phyloP scores from a whole-genome alignment of 2,888 invertebrate genomes.

The Athrips mouffetella region DNA sequence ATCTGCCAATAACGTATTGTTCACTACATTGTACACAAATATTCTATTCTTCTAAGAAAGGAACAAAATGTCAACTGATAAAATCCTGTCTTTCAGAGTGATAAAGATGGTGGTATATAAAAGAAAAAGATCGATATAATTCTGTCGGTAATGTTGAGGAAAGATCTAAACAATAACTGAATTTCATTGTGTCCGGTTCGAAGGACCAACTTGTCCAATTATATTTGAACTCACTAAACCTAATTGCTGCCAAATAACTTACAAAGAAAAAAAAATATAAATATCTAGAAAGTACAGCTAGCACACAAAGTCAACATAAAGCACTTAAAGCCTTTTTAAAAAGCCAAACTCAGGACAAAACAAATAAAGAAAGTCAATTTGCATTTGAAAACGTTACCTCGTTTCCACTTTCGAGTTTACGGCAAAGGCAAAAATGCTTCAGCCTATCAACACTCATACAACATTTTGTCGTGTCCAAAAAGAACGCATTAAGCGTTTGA shows the following conservation, averaged over 20 bases:
- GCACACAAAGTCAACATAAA: too few species aligned
- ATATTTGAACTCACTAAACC: too few species aligned
- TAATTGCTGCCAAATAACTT: too few species aligned
- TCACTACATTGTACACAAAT: not conserved
- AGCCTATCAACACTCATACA: constrained; percentile 61
- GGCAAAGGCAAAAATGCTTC: constrained; percentile 67
- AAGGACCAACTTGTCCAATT: too few species aligned
- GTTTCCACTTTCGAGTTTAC: constrained; percentile 51
- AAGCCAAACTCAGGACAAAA: not conserved
- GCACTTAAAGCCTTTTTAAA: not conserved
- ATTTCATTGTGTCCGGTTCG: too few species aligned
- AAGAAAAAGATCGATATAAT: too few species aligned
- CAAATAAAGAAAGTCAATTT: constrained; percentile 3
- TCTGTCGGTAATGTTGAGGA: too few species aligned
- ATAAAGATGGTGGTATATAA: not conserved
- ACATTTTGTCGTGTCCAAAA: constrained; percentile 62
- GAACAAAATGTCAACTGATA: not conserved
- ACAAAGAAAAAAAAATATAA: too few species aligned
- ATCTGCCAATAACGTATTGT: constrained; percentile 4
- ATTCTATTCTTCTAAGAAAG: not conserved
- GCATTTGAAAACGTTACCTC: constrained; percentile 47
- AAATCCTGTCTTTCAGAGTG: not conserved
- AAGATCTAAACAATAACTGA: too few species aligned
- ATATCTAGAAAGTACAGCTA: too few species aligned
- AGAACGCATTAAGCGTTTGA: constrained; percentile 59